Percentiles rank a stretch among this genome's conserved stretches.
Evolutionary conservation across 2,888 invertebrate species (phyloP).

Genomic region (Phoenoteleia sp.): DNA sequence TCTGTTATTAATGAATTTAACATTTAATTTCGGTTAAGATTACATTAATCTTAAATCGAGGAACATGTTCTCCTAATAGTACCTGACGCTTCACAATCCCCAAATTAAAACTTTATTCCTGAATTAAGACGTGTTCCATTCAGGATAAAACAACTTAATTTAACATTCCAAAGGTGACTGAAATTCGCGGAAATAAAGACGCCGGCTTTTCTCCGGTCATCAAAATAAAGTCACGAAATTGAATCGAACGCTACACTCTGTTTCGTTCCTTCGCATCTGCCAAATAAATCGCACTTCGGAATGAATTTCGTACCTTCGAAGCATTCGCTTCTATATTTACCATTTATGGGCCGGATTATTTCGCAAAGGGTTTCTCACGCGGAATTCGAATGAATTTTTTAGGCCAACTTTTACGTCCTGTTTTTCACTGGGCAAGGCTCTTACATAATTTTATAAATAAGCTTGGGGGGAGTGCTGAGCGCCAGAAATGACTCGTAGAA

Average conservation of each 20-base stretch:
- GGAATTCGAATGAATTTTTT: conserved; percentile 27
- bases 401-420: conserved; percentile 11
- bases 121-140: conserved; percentile 1
- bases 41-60: too few relatives aligned
- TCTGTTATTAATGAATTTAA: too few relatives aligned
- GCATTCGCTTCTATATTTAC: conserved; percentile 2
- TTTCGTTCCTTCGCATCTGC: conserved; percentile 17
- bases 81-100: too few relatives aligned
- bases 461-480: too few relatives aligned
- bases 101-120: too few relatives aligned
- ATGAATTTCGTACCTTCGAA: background rate
- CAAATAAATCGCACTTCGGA: conserved; percentile 13
- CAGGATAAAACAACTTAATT: conserved; percentile 29
- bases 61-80: too few relatives aligned
- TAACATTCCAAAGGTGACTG: conserved; percentile 26
- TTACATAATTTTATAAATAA: conserved; percentile 11
- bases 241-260: conserved; percentile 25
- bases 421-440: background rate
- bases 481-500: too few relatives aligned
- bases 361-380: background rate
- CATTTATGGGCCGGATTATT: conserved; percentile 36
- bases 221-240: conserved; percentile 48
- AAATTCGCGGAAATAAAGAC: conserved; percentile 18
- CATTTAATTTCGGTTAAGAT: too few relatives aligned
- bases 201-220: conserved; percentile 12